phyloP scores from a whole-genome alignment of 2,797 vertebrate genomes.

The Tragopan temminckii region DNA sequence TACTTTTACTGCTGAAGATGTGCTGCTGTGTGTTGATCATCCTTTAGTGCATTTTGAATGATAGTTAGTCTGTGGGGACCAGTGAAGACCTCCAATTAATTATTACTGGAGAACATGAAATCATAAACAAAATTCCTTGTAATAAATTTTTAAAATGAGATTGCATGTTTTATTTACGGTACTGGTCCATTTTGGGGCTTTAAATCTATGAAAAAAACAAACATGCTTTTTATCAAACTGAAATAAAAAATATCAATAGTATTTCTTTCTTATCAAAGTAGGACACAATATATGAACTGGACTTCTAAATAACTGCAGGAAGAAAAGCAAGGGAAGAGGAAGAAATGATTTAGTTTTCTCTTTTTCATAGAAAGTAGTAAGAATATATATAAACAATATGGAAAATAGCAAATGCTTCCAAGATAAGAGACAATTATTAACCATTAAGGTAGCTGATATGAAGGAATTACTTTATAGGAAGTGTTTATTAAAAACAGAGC shows the following conservation, averaged over 20 bases:
- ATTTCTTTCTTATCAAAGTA: conserved; percentile 82
- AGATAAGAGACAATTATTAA: neutral
- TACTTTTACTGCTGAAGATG: conserved; percentile 69
- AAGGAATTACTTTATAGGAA: conserved; percentile 6
- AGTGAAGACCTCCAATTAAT: conserved; percentile 87
- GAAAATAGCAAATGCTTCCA: conserved; percentile 17
- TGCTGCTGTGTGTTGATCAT: conserved; percentile 78
- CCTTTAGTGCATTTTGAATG: conserved; percentile 82
- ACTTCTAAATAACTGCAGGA: conserved; percentile 61
- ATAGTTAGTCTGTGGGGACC: conserved; percentile 82
- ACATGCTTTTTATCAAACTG: conserved; percentile 82
- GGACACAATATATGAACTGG: conserved; percentile 72
- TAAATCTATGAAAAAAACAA: conserved; percentile 87
- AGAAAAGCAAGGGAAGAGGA: conserved; percentile 23
- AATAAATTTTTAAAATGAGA: conserved; percentile 91
- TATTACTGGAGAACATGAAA: conserved; percentile 88
- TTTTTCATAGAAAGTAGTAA: conserved; percentile 30
- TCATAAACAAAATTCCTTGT: conserved; percentile 90
- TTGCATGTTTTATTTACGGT: conserved; percentile 89
- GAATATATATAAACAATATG: neutral
- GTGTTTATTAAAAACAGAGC: neutral
- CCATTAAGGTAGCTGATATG: neutral
- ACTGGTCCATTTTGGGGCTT: conserved; percentile 86
- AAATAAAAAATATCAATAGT: conserved; percentile 82
- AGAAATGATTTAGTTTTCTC: conserved; percentile 60